phyloP scores from a whole-genome alignment of 2,113 vertebrate genomes.

The Pelecanoides urinatrix region DNA sequence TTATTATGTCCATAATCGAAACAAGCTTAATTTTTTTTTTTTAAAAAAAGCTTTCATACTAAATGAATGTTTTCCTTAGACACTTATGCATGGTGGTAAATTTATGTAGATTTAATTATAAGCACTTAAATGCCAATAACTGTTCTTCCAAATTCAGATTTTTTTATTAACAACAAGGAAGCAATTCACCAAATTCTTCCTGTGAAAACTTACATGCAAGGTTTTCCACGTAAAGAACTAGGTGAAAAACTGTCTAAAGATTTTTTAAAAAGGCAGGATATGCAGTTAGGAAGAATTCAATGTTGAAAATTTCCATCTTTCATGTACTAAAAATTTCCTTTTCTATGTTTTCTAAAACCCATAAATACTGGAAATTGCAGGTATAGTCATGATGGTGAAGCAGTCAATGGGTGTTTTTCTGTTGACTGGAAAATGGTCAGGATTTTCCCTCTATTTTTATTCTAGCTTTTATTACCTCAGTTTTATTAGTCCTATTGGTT shows the following conservation, averaged over 20 bases:
- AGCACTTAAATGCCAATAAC: not conserved
- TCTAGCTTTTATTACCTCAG: not conserved
- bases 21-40: too few relatives aligned
- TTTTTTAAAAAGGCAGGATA: not conserved
- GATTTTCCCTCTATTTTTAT: not conserved
- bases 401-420: not conserved
- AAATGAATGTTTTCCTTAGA: not conserved
- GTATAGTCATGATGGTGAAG: not conserved
- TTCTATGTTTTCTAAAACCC: not conserved
- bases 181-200: not conserved
- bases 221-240: not conserved
- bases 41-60: not conserved
- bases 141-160: not conserved
- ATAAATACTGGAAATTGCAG: not conserved
- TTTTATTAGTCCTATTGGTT: not conserved
- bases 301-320: not conserved
- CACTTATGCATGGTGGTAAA: not conserved
- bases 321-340: not conserved
- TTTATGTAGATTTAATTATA: not conserved
- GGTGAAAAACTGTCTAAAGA: not conserved
- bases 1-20: not conserved
- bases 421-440: not conserved
- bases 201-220: not conserved
- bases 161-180: not conserved
- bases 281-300: not conserved